A percentile compares a stretch with the other conserved stretches of the same genome.
phyloP scores from a whole-genome alignment of 1,140 invertebrate species.

The Apis dorsata region DNA sequence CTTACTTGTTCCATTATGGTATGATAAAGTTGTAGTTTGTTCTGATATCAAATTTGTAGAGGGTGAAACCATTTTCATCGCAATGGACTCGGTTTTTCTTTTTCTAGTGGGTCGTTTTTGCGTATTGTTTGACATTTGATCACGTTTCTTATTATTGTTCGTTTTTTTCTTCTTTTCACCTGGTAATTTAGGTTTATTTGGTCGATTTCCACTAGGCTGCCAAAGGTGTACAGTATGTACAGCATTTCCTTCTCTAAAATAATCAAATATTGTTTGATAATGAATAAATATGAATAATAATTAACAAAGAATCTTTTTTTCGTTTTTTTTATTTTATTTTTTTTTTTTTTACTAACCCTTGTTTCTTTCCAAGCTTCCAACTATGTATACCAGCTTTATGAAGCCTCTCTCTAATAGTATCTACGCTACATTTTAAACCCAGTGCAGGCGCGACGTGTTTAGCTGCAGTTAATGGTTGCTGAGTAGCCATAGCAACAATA shows the following conservation, averaged over 20 bases:
- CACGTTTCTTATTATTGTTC: slow-evolving; percentile 59
- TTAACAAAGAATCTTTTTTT: neutral
- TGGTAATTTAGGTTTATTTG: slow-evolving; percentile 72
- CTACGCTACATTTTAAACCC: slow-evolving; percentile 78
- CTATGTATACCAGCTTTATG: slow-evolving; percentile 79
- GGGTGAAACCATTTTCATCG: slow-evolving; percentile 53
- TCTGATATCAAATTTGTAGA: slow-evolving; percentile 63
- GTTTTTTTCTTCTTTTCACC: slow-evolving; percentile 70
- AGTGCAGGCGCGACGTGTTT: slow-evolving; percentile 77
- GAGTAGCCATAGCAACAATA: slow-evolving; percentile 77
- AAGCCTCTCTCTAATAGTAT: slow-evolving; percentile 76
- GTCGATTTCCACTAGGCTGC: slow-evolving; percentile 78
- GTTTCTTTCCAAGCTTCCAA: slow-evolving; percentile 79
- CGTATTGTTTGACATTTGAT: slow-evolving; percentile 28
- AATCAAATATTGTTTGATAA: neutral
- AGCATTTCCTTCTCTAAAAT: slow-evolving; percentile 74
- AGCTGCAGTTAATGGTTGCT: slow-evolving; percentile 77
- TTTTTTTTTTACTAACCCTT: slow-evolving; percentile 67
- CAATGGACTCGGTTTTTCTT: slow-evolving; percentile 58
- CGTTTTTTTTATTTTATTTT: neutral
- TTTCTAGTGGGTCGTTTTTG: slow-evolving; percentile 41
- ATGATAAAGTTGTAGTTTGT: slow-evolving; percentile 57
- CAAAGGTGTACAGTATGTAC: slow-evolving; percentile 78
- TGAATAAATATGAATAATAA: neutral
- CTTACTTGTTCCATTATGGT: slow-evolving; percentile 66